These are phyloP conservation scores for Globia sparganii DNA, from an alignment of 2,888 invertebrate species.

Conservation along the genomic window DNA sequence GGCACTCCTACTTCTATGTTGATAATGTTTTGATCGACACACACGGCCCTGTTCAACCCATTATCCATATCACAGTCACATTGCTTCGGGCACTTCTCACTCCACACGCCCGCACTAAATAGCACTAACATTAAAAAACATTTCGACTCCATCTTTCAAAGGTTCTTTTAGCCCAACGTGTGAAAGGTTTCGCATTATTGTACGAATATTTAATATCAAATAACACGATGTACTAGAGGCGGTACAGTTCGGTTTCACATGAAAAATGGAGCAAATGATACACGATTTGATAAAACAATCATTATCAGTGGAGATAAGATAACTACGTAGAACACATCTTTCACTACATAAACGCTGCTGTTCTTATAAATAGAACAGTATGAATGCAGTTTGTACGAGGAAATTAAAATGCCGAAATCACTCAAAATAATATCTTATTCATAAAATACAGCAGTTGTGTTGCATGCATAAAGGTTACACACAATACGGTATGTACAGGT, in stretches of 20 bases:
- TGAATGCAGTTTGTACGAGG: constrained; percentile 26
- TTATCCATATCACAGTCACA: constrained; percentile 90
- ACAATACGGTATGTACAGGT: constrained; percentile 34
- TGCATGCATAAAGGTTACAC: constrained; percentile 58
- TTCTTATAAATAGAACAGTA: constrained; percentile 36
- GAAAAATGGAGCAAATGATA: constrained; percentile 83
- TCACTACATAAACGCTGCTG: constrained; percentile 55
- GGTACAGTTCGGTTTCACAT: constrained; percentile 69
- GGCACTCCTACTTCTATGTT: constrained; percentile 91
- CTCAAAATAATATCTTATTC: constrained; percentile 51
- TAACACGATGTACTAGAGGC: constrained; percentile 71
- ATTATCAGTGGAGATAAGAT: constrained; percentile 83
- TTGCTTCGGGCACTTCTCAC: constrained; percentile 87
- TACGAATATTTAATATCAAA: constrained; percentile 62
- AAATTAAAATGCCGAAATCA: constrained; percentile 53
- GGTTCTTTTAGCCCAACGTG: constrained; percentile 55
- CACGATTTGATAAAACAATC: constrained; percentile 78
- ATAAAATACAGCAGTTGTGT: constrained; percentile 53
- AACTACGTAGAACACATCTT: constrained; percentile 68
- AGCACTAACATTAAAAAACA: constrained; percentile 68
- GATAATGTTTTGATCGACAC: constrained; percentile 91
- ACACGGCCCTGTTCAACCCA: constrained; percentile 87
- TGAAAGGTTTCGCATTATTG: constrained; percentile 77
- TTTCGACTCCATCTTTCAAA: constrained; percentile 79
- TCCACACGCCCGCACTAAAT: constrained; percentile 61